phyloP scores from a whole-genome alignment of 2,113 vertebrate species.

The Chaetodon trifascialis region DNA sequence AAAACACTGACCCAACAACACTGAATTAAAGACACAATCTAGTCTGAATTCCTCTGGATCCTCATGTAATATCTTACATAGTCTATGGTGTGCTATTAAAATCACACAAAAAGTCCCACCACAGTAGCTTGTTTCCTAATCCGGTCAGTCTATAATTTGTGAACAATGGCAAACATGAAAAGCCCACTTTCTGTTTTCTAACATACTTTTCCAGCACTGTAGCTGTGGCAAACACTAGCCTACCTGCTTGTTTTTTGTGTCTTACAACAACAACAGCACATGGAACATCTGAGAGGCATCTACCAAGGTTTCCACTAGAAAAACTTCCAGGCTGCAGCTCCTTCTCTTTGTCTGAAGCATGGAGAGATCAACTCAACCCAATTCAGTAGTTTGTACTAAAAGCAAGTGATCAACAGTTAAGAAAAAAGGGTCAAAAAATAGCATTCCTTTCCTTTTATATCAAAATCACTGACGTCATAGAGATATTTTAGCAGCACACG shows the following conservation, averaged over 20 bases:
- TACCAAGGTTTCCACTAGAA: constrained; percentile 59
- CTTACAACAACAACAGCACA: constrained; percentile 85
- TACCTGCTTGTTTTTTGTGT: constrained; percentile 84
- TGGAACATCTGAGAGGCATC: constrained; percentile 83
- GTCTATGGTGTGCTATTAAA: constrained; percentile 5
- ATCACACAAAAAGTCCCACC: constrained; percentile 30
- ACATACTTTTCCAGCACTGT: neutral
- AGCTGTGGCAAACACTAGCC: constrained; percentile 50
- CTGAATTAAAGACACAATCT: neutral
- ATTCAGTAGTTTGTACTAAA: constrained; percentile 5
- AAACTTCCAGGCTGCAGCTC: constrained; percentile 42
- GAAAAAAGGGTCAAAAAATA: neutral
- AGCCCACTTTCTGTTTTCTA: constrained; percentile 37
- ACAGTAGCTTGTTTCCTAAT: constrained; percentile 19
- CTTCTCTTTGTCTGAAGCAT: constrained; percentile 54
- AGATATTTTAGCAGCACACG: constrained; percentile 35
- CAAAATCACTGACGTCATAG: constrained; percentile 61
- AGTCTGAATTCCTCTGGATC: no score
- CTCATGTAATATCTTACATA: neutral
- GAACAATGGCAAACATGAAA: constrained; percentile 56
- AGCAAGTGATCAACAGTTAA: neutral
- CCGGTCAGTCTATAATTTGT: constrained; percentile 24
- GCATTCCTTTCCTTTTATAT: neutral
- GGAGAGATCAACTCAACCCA: constrained; percentile 20
- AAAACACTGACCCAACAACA: constrained; percentile 20